phyloP scores from a whole-genome alignment of 2,113 vertebrate genomes.

The rabbit (Oryctolagus cuniculus) region mOryCun1.1 NC_091437.1:24853001-24853500 shows the following conservation, averaged over 20 bases:
- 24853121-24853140: conserved; percentile 35
- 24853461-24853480: background rate
- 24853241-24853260: background rate
- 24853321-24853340: background rate
- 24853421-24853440: background rate
- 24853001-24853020: conserved; percentile 67
- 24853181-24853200: conserved; percentile 75
- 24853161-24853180: conserved; percentile 57
- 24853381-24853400: background rate
- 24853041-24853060: conserved; percentile 70
- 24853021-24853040: conserved; percentile 75
- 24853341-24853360: background rate
- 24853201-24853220: conserved; percentile 40
- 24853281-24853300: background rate
- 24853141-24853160: conserved; percentile 10
- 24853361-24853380: background rate
- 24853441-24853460: background rate
- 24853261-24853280: background rate
- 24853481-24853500: background rate
- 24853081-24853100: conserved; percentile 61
- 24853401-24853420: background rate
- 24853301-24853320: background rate
- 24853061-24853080: conserved; percentile 39
- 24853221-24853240: background rate
- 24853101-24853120: conserved; percentile 52